Conservation (phyloP, 1,140 invertebrate genomes). For the Dufourea novaeangliae region DNA sequence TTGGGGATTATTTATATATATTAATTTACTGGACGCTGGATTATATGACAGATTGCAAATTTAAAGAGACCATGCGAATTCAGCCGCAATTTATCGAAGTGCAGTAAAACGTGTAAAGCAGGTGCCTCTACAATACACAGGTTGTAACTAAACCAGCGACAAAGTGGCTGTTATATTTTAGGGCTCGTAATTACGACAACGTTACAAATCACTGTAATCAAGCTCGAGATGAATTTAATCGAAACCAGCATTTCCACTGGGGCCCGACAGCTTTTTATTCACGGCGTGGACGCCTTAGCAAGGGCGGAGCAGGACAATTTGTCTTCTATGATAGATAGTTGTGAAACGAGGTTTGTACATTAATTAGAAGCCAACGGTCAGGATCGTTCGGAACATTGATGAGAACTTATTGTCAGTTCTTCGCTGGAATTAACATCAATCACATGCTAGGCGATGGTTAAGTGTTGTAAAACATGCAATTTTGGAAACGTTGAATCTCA, state of each 20-base stretch:
- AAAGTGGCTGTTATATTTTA: slow-evolving; percentile 2
- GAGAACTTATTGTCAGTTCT: slow-evolving; percentile 37
- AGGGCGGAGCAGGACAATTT: slow-evolving; percentile 22
- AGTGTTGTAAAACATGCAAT: too few relatives aligned
- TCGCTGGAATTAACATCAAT: neutral
- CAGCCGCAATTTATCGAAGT: neutral
- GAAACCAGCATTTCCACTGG: slow-evolving; percentile 19
- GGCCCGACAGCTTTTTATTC: slow-evolving; percentile 5
- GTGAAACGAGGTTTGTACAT: slow-evolving; percentile 35
- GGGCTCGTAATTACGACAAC: slow-evolving; percentile 9
- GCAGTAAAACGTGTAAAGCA: neutral
- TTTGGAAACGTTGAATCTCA: too few relatives aligned
- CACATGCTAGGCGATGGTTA: slow-evolving; percentile 11
- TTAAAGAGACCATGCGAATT: slow-evolving; percentile 23
- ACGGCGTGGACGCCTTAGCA: slow-evolving; percentile 21
- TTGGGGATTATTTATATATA: neutral
- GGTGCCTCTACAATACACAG: neutral
- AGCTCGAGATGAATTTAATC: slow-evolving; percentile 33
- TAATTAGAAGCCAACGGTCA: slow-evolving; percentile 30
- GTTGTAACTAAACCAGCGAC: neutral
- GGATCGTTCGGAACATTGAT: slow-evolving; percentile 12
- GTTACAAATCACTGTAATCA: slow-evolving; percentile 37
- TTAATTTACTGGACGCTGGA: neutral
- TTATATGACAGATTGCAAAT: neutral
- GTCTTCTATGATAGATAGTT: slow-evolving; percentile 32